A percentile compares a stretch with the other conserved stretches of the same genome.
Conservation (phyloP, 2,113 vertebrate species). For the Psophia crepitans region DNA sequence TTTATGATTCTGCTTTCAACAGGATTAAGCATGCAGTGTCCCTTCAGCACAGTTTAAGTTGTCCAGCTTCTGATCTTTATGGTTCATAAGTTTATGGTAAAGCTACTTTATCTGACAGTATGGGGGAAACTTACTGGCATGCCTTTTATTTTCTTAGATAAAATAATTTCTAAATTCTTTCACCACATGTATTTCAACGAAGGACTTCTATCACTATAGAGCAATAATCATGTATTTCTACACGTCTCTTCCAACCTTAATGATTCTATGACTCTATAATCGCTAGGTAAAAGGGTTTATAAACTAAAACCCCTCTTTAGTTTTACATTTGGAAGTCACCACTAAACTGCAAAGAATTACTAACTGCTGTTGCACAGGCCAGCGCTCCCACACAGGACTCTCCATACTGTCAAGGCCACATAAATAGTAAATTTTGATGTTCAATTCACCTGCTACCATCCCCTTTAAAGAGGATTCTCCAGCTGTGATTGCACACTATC, state of each 20-base stretch:
- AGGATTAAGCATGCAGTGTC: not conserved
- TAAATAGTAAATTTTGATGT: not conserved
- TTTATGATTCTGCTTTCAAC: not conserved
- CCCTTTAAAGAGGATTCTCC: not conserved
- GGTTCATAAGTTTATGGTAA: not conserved
- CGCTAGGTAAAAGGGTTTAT: not conserved
- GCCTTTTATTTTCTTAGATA: slow-evolving; percentile 18
- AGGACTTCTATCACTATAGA: not conserved
- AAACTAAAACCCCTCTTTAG: not conserved
- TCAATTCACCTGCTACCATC: not conserved
- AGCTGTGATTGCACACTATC: not conserved
- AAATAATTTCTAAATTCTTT: not conserved
- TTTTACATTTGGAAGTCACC: not conserved
- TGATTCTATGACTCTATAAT: not conserved
- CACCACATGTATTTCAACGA: not conserved
- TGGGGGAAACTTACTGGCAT: slow-evolving; percentile 24
- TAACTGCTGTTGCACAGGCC: not conserved
- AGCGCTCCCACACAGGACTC: not conserved
- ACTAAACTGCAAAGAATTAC: not conserved
- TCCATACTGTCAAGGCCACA: not conserved
- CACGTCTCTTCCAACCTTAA: not conserved
- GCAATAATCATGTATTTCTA: not conserved
- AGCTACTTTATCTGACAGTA: slow-evolving; percentile 25
- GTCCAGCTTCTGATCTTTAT: slow-evolving; percentile 3
- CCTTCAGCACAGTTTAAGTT: not conserved